A percentile compares a stretch with the other conserved stretches of the same genome.
Conservation (phyloP, 2,888 invertebrate species). For the Alitta virens region DNA sequence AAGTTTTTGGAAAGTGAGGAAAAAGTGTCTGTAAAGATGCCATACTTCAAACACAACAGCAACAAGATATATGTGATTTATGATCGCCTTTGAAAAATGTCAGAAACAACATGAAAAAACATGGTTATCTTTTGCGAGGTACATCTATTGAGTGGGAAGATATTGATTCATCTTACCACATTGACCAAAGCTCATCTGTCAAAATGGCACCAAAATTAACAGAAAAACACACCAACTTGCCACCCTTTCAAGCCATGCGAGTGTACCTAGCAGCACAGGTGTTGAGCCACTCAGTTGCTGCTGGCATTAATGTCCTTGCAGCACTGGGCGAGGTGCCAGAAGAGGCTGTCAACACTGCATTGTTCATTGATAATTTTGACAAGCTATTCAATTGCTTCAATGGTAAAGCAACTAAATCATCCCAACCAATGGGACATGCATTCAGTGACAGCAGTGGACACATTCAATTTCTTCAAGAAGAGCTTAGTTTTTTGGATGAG, state of each 20-base stretch:
- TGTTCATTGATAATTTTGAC: conserved; percentile 12
- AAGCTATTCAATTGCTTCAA: conserved; percentile 18
- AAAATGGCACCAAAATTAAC: conserved; percentile 5
- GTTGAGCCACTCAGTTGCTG: conserved; percentile 18
- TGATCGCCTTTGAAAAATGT: conserved; percentile 18
- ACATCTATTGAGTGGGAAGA: conserved; percentile 4
- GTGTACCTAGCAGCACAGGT: conserved; percentile 16
- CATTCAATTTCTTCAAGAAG: too few relatives aligned
- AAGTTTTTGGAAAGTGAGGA: conserved; percentile 5
- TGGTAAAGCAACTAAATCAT: too few relatives aligned
- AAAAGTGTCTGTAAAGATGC: background rate
- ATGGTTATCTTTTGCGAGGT: background rate
- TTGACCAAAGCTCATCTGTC: background rate
- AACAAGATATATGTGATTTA: conserved; percentile 11
- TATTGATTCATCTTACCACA: conserved; percentile 3
- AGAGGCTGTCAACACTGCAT: conserved; percentile 12
- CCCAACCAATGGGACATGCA: too few relatives aligned
- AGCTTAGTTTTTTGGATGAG: too few relatives aligned
- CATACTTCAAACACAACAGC: conserved; percentile 2
- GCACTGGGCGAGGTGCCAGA: background rate
- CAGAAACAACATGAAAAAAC: conserved; percentile 15
- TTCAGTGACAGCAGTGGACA: too few relatives aligned
- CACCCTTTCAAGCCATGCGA: background rate
- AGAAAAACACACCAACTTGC: background rate
- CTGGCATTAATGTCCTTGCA: background rate